Base-by-base conservation (phyloP, 2,888 invertebrate genomes). In the Sialis fuliginosa region DNA sequence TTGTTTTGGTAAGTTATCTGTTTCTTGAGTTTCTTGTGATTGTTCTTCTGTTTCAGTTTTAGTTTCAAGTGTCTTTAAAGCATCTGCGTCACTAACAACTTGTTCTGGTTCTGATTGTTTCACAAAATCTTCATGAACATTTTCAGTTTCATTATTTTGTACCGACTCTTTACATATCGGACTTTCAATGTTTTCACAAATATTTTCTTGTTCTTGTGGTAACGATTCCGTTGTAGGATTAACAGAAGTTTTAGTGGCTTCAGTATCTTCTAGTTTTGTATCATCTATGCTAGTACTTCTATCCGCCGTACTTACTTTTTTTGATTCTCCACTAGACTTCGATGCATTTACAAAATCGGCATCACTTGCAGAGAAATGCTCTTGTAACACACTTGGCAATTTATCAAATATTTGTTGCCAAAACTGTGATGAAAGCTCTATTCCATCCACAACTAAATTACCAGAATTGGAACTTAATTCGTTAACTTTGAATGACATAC, bases 401-500 rank as follows among this genome's bases (percentile, higher is more conserved):
- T 67, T 66, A 52, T 67, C 69, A 2, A 81, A 72, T 47, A 79
- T 74, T 56, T 79, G 75, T 54, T 79, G 77, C 46, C 81, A 75
- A 47, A 82, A 74, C 6, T 76, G 75, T 31, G 77, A 74, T 1
- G 79, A 79, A 53, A 81, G 68, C 58, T 79, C 79, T 44, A 83
- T 72, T 48, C 79, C 80, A 54, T 74, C 75, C 1, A 81, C 72
- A 46, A 75, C 72, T 51, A 82, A 67, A 53, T 77, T 75, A 0
- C 81, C 81, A 0, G 77, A 74, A 58, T 76, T 78, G 6, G 82
- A 79, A 54, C 75, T 76, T 50, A 86, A 66, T 57, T 87, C 85
- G 44, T 79, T 72, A 0, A 84, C 77, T 51, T 75, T 77, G 52
- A 88, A 70, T 34, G 79, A 76, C 54, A 76, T 72, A 6, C 85